Conservation (phyloP, 2,888 invertebrate species). For the Phyllotreta striolata region DNA sequence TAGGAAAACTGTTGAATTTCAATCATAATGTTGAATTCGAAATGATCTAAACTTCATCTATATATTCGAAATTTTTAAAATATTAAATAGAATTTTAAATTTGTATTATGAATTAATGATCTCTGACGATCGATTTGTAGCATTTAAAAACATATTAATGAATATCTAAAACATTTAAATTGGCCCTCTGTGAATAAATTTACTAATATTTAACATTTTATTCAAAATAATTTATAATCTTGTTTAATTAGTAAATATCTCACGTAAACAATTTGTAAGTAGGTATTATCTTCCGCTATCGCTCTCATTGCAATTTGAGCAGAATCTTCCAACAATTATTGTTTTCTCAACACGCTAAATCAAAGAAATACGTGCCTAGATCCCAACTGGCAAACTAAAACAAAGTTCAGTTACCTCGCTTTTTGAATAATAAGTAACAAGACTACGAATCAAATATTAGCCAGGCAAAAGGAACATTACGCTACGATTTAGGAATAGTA, state of each 20-base stretch:
- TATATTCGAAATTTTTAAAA: too few relatives aligned
- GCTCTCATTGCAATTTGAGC: conserved; percentile 4
- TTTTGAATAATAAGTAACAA: conserved; percentile 20
- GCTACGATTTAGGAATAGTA: conserved; percentile 21
- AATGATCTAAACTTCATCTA: too few relatives aligned
- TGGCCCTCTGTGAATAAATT: too few relatives aligned
- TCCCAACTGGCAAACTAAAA: conserved; percentile 15
- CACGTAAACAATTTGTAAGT: background rate
- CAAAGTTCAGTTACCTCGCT: conserved; percentile 15
- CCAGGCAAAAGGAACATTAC: conserved; percentile 10
- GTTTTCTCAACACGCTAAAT: background rate
- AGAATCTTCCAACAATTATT: conserved; percentile 3
- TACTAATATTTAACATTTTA: too few relatives aligned
- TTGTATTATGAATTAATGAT: too few relatives aligned
- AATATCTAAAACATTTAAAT: too few relatives aligned
- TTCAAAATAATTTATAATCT: background rate
- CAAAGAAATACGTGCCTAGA: conserved; percentile 16
- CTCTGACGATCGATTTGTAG: too few relatives aligned
- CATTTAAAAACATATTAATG: too few relatives aligned
- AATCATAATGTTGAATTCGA: too few relatives aligned
- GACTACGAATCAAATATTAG: conserved; percentile 20
- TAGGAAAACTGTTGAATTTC: too few relatives aligned
- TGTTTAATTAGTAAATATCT: background rate
- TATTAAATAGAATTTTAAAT: too few relatives aligned
- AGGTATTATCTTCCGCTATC: background rate